Evolutionary conservation across 1,140 invertebrate species (phyloP), one percentile per base, ranked within the genome.

Genomic region (Pseudomyrmex concolor): DNA sequence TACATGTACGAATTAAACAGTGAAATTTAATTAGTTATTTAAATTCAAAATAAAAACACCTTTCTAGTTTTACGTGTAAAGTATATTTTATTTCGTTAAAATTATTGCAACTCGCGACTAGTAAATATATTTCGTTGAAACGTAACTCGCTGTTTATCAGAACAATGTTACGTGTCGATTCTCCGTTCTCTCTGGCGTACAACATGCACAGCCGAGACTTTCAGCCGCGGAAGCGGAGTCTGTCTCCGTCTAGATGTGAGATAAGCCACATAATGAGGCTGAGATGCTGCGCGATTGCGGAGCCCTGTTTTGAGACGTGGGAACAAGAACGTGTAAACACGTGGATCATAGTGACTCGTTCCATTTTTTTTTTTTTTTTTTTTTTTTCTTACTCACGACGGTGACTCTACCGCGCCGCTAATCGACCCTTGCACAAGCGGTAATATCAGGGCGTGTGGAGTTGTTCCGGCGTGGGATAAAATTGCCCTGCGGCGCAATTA

Each of bases 301-400:
- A 87, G 82, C 59, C 59, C 85, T 74, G 86, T 76, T 67, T 81
- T 83, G 59, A 87, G 71, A 87, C 86, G 86, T 88, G 86, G 86
- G 86, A 88, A 88, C 86, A 88, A 62, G 86, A 88, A 88, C 86
- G 86, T 88, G 86, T 88, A 88, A 87, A 88, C 86, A 88, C 86
- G 85, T 87, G 85, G 86, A 86, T 80, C 84, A 51, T 78, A 62
- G 60, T 43, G 60, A 55, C 45, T 78, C 48, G 62, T 66, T 84
- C 81, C 78, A 76, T 74, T 82, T 78, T 82, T 83, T 25, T 22
- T 22, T 22, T 22, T 22, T 22, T 22, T 22, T 22, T 22, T 22
- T 22, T 22, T 22, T 22, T 22, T 22, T 22, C 76, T 70, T 22
- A 59, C 76, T 59, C 76, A 43, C 62, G 54, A 50, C 51, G 67